phyloP scores from a whole-genome alignment of 2,888 invertebrate species.

The Galeopsomyia nigrocyanea region DNA sequence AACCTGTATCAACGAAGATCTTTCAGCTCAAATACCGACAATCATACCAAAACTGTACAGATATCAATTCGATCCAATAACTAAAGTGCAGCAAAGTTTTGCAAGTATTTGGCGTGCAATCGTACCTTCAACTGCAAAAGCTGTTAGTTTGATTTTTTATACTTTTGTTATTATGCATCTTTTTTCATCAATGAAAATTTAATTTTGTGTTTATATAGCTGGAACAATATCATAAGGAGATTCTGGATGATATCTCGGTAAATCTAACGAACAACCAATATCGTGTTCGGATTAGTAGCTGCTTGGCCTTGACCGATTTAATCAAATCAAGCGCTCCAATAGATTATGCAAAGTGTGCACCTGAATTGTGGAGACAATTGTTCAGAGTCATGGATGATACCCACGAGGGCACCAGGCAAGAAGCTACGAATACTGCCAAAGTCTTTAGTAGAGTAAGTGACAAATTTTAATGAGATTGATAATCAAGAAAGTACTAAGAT shows the following conservation, averaged over 20 bases:
- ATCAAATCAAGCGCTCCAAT: conserved; percentile 69
- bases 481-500: not conserved
- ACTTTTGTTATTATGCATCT: not conserved
- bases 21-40: conserved; percentile 84
- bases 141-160: conserved; percentile 71
- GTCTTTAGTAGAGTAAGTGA: conserved; percentile 79
- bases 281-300: conserved; percentile 92
- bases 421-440: conserved; percentile 80
- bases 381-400: conserved; percentile 96
- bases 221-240: conserved; percentile 85
- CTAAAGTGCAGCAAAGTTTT: conserved; percentile 94
- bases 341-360: conserved; percentile 66
- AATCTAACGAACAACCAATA: conserved; percentile 89
- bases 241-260: conserved; percentile 82
- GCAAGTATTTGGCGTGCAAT: conserved; percentile 93
- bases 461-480: conserved; percentile 4
- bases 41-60: conserved; percentile 90
- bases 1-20: conserved; percentile 70
- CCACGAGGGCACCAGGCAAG: conserved; percentile 86
- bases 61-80: conserved; percentile 93
- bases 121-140: conserved; percentile 87
- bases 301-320: conserved; percentile 88
- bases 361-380: conserved; percentile 83
- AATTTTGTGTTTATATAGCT: conserved; percentile 70
- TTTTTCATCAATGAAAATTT: no score